phyloP scores from a whole-genome alignment of 1,140 invertebrate species.

The Apis florea region DNA sequence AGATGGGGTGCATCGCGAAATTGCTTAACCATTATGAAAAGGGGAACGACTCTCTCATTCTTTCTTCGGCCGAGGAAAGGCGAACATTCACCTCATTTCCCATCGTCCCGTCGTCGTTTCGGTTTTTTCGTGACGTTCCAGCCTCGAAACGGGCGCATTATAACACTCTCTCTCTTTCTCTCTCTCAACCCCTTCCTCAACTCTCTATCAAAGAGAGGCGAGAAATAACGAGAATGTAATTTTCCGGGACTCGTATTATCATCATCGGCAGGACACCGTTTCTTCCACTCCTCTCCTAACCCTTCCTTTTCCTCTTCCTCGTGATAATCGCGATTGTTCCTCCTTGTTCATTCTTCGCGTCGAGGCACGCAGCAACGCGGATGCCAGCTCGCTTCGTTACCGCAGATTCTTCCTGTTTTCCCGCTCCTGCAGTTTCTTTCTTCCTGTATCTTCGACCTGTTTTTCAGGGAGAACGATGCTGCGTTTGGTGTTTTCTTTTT shows the following conservation, averaged over 20 bases:
- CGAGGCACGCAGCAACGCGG: constrained; percentile 20
- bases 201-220: constrained; percentile 22
- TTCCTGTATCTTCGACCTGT: not conserved
- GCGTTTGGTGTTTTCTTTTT: not conserved
- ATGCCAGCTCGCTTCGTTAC: constrained; percentile 35
- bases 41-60: constrained; percentile 30
- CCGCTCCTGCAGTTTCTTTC: not conserved
- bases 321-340: not conserved
- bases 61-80: constrained; percentile 13
- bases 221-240: constrained; percentile 63
- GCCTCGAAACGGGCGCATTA: constrained; percentile 24
- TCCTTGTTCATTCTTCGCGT: constrained; percentile 44
- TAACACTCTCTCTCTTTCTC: not conserved
- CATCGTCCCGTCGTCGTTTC: constrained; percentile 45
- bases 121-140: constrained; percentile 18
- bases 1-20: constrained; percentile 3
- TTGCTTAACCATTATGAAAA: constrained; percentile 34
- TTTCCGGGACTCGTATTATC: constrained; percentile 61
- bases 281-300: not conserved
- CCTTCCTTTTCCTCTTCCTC: not conserved
- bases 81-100: constrained; percentile 49
- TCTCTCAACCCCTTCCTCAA: not conserved
- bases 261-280: constrained; percentile 45
- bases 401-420: not conserved
- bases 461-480: not conserved